Base-by-base conservation (phyloP, 1,140 invertebrate genomes). In the Pissodes strobi region DNA sequence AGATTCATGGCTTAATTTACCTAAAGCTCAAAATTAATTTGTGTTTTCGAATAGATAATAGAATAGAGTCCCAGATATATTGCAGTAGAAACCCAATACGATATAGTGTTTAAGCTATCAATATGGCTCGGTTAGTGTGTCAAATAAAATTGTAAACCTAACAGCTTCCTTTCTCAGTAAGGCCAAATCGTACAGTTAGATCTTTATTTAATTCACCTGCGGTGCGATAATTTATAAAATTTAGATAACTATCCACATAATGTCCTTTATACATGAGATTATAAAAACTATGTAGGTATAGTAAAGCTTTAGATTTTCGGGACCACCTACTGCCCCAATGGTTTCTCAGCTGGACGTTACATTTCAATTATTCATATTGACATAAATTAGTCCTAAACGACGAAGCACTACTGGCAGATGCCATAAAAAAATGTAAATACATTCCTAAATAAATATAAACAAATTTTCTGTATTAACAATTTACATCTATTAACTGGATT, bases 301-400 rank as follows among this genome's bases (percentile, higher is more conserved):
- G 53, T 25, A 38, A 2, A 52, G 22, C 4, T 15, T 22, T 9
- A 21, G 22, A 15, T 10, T 53, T 56, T 56, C 25, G 9, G 25
- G 53, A 56, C 53, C 53, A 56, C 53, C 53, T 56, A 56, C 53
- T 25, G 38, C n/a, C 21, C 1, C 37, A 17, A 9, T 18, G 30
- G 15, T 53, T 19, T 53, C 51, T 38, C 51, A 53, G 53, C 53
- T 56, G n/a, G 53, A 56, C 53, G 38, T 56, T 43, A 56, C 38
- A 56, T 56, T 56, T 56, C 38, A 56, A 56, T 56, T 56, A 56
- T 56, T 56, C 53, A 56, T 56, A 56, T 56, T 56, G 53, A 56
- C 53, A 43, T 56, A 56, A 56, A 56, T 56, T 56, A 43, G 53
- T 21, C 22, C 34, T 38, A 38, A 56, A 56, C 37, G 22, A 23